Evolutionary conservation across 92 coral and sea anemone genomes (phyloP).

Genomic region (Plumapathes pennacea): DNA sequence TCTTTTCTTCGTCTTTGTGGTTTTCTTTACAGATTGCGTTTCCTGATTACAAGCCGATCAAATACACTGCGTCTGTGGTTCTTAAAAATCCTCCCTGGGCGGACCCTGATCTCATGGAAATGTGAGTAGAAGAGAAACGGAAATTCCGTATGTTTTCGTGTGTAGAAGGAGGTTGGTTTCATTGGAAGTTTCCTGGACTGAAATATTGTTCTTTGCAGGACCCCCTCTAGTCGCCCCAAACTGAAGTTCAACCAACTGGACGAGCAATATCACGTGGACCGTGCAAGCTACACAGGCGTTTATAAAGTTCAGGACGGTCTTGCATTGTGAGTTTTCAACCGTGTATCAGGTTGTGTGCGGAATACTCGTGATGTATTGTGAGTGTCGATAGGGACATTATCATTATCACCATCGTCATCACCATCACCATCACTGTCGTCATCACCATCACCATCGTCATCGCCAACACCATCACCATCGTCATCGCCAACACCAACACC

Average conservation of each 20-base stretch:
- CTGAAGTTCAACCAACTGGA: conserved; percentile 79
- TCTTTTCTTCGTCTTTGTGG: neutral
- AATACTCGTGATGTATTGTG: too few species aligned
- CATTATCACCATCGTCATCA: too few species aligned
- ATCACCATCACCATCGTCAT: too few species aligned
- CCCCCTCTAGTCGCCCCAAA: conserved; percentile 59
- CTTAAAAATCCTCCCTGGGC: conserved; percentile 91
- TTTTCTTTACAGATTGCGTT: conserved; percentile 63
- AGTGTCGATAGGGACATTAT: too few species aligned
- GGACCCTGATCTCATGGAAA: conserved; percentile 74
- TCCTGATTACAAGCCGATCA: conserved; percentile 76
- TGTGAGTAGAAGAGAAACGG: conserved; percentile 47
- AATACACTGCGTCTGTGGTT: conserved; percentile 81
- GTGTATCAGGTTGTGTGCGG: too few species aligned
- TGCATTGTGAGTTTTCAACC: conserved; percentile 69
- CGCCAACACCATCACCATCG: too few species aligned
- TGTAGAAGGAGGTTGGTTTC: too few species aligned
- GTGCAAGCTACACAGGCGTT: conserved; percentile 80
- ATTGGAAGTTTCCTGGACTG: too few species aligned
- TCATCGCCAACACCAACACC: too few species aligned
- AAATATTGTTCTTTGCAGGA: conserved; percentile 19
- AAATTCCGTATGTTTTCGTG: too few species aligned
- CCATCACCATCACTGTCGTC: too few species aligned
- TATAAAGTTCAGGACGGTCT: conserved; percentile 79
- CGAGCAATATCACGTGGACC: conserved; percentile 70